Evolutionary conservation across 2,797 vertebrate species (phyloP), one percentile per base, ranked within the genome.

Genomic region (Tragopan temminckii): DNA sequence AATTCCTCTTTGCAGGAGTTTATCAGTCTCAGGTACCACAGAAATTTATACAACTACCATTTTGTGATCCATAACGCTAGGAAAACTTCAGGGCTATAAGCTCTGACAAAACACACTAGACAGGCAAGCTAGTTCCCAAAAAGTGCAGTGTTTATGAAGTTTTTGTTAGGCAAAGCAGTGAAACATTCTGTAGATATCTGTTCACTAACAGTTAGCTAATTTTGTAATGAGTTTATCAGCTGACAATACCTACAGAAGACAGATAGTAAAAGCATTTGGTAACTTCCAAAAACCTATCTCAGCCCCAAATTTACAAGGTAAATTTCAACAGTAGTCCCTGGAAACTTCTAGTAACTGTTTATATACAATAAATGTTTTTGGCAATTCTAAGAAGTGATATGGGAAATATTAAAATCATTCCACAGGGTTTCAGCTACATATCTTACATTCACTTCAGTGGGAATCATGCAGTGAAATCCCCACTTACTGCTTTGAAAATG

Each of bases 361-460:
- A 74, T 45, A 46, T 88, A 66, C 69, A 68, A 84, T 88, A 82
- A 86, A 43, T 83, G 23, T 70, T 85, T 91, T 58, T 77, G 80
- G 69, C 80, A 94, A 7, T 89, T 67, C 35, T 86, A 33, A 93
- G 88, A 89, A 91, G 63, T 11, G 53, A 66, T 79, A 80, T 16
- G 23, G 93, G 80, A 95, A 85, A 76, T 38, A 96, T 92, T 96
- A 78, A 89, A 72, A 87, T 91, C 64, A 75, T 78, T 91, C 80
- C 90, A 87, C 23, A 63, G 85, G 72, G 33, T 31, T 94, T 64
- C 85, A 87, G 76, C 59, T 90, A 59, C 78, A 40, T 64, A 79
- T 74, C 79, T 83, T 70, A 63, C 79, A 76, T 43, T 76, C 92
- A 53, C 81, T 94, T 85, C 86, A 83, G 87, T 78, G 89, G 79